Base-by-base conservation (phyloP, 2,113 vertebrate species). In the Amazona guildingii region DNA sequence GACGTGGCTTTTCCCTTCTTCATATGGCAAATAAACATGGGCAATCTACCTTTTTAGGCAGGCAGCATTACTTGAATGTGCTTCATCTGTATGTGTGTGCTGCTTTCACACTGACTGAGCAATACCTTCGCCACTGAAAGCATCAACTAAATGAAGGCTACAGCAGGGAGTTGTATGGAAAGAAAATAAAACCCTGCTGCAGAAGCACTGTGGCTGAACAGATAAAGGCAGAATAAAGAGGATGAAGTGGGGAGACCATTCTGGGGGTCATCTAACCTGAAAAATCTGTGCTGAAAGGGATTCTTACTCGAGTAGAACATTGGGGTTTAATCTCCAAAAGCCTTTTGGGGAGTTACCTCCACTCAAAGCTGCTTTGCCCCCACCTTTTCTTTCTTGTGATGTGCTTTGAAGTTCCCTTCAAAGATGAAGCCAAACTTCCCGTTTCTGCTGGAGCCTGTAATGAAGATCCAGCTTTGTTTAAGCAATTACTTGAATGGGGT, bases 321-420 rank as follows among this genome's bases (percentile, higher is more conserved):
- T n/a, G 46, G 31, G 11, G 57, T 82, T 93, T 67, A 39, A 88
- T 90, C 70, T 68, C 35, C 39, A 18, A 67, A 68, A 83, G 75
- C 46, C 48, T 90, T 90, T 94, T 33, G 62, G 82, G 70, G 67
- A 75, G 48, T 37, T 76, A 29, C 49, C 43, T 13, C 41, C 33
- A 24, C 79, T 57, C 6, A 16, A 75, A 77, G 61, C 79, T 25
- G 37, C 3, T 70, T 51, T 81, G 49, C 59, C 74, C 77, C 90
- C 61, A 91, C 91, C 46, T 96, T 86, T 31, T 18, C 87, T 68
- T 68, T 66, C 5, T 57, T 75, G 67, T 49, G 15, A 5, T 0
- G 11, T 35, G 39, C 82, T 94, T 96, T 95, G 94, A 95, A 95
- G 90, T 41, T 27, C 37, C 69, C 52, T 85, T 93, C 90, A 89